Evolutionary conservation across 2,797 vertebrate species (phyloP).

Genomic region (Aldrovandia affinis): DNA sequence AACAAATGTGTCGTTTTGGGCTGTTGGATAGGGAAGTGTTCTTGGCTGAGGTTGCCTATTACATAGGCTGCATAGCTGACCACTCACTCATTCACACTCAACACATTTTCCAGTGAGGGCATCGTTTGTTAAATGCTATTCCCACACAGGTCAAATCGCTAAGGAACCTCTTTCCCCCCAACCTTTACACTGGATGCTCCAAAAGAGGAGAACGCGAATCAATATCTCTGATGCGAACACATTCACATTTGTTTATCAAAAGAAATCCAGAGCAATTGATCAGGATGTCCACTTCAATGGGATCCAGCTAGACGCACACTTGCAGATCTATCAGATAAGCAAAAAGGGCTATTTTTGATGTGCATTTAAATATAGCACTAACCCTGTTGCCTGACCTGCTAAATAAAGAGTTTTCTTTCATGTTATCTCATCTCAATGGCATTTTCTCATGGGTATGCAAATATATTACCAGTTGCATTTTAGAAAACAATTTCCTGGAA

Average conservation of each 20-base stretch:
- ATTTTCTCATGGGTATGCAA: constrained; percentile 5
- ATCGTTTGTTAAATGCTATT: not conserved
- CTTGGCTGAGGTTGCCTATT: not conserved
- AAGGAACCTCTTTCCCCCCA: not conserved
- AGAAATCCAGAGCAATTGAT: not conserved
- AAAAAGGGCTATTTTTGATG: not conserved
- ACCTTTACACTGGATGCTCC: not conserved
- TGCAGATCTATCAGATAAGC: not conserved
- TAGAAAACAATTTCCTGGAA: not conserved
- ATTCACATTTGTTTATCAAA: not conserved
- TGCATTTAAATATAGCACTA: not conserved
- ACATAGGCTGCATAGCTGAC: constrained; percentile 10
- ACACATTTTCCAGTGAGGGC: not conserved
- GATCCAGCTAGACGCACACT: not conserved
- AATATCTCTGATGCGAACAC: not conserved
- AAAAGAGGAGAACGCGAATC: not conserved
- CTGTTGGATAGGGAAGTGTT: not conserved
- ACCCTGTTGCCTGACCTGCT: not conserved
- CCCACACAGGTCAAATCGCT: constrained; percentile 3
- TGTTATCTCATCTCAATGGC: not conserved
- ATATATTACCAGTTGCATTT: not conserved
- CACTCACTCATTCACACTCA: not conserved
- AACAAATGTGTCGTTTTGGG: not conserved
- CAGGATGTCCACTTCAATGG: constrained; percentile 7
- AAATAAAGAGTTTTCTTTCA: not conserved